phyloP scores from a whole-genome alignment of 2,888 invertebrate genomes.

The Dicranocentrus wangi region DNA sequence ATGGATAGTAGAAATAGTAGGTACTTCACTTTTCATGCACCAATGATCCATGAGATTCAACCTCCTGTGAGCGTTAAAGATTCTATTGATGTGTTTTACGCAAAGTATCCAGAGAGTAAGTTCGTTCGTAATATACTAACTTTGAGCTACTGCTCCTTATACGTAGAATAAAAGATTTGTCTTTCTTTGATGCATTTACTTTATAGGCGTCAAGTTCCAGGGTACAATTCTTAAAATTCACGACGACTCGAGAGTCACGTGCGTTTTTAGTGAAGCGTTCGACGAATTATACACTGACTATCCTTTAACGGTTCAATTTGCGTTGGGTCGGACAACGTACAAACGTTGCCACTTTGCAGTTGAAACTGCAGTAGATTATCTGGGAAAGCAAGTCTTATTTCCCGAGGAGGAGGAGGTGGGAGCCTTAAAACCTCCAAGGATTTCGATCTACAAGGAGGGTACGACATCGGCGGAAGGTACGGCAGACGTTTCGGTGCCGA shows the following conservation, averaged over 20 bases:
- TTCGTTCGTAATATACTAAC: no score
- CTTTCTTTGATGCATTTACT: no score
- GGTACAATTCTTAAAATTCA: constrained; percentile 84
- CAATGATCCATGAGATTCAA: constrained; percentile 88
- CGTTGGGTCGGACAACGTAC: constrained; percentile 79
- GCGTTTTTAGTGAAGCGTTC: constrained; percentile 86
- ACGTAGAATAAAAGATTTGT: no score
- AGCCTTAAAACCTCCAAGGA: constrained; percentile 76
- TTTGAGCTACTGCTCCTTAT: no score
- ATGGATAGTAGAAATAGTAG: no score
- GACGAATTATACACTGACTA: constrained; percentile 86
- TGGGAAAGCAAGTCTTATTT: constrained; percentile 83
- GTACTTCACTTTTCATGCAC: constrained; percentile 84
- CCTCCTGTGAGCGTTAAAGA: constrained; percentile 90
- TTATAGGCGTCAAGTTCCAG: constrained; percentile 79
- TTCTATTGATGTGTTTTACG: constrained; percentile 77
- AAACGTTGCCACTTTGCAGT: constrained; percentile 86
- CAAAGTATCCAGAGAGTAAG: constrained; percentile 72
- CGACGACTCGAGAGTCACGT: constrained; percentile 81
- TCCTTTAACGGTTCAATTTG: constrained; percentile 85
- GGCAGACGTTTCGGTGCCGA: no score
- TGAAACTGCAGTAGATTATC: constrained; percentile 78
- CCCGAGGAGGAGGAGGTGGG: constrained; percentile 76
- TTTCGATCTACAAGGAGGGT: constrained; percentile 74
- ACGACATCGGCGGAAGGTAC: background rate